Evolutionary conservation across 1,140 invertebrate genomes (phyloP).

Genomic region (Cydia pomonella): DNA sequence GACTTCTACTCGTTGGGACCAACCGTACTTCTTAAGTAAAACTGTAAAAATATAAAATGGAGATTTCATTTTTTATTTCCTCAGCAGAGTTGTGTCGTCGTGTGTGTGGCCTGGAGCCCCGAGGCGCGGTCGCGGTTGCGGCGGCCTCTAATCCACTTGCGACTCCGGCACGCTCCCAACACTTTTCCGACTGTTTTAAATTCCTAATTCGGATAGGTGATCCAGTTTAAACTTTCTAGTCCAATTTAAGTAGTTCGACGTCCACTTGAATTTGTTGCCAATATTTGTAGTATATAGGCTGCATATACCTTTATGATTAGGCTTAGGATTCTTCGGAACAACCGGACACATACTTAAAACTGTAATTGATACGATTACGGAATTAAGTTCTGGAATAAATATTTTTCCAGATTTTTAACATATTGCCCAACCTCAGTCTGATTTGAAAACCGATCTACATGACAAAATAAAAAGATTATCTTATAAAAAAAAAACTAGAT

Average conservation of each 20-base stretch:
- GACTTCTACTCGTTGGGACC: too few relatives aligned
- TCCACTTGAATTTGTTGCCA: slow-evolving; percentile 11
- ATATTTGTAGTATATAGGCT: not conserved
- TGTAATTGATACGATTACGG: too few relatives aligned
- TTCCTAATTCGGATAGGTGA: slow-evolving; percentile 65
- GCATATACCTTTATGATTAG: not conserved
- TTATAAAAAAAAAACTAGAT: too few relatives aligned
- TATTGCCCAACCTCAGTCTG: too few relatives aligned
- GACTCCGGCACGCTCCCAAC: slow-evolving; percentile 45
- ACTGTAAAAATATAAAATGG: not conserved
- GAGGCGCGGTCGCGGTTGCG: slow-evolving; percentile 52
- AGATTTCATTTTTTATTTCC: not conserved
- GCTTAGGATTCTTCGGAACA: too few relatives aligned
- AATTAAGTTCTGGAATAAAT: too few relatives aligned
- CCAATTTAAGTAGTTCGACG: slow-evolving; percentile 60
- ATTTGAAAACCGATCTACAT: too few relatives aligned
- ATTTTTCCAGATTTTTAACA: too few relatives aligned
- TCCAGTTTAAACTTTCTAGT: slow-evolving; percentile 70
- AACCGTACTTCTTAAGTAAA: too few relatives aligned
- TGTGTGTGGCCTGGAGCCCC: slow-evolving; percentile 39
- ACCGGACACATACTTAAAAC: not conserved
- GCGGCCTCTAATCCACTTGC: slow-evolving; percentile 69
- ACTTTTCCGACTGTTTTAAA: slow-evolving; percentile 73
- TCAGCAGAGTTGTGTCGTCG: not conserved
- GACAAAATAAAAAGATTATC: too few relatives aligned